These are phyloP conservation scores for Hemaris fuciformis DNA, from an alignment of 2,888 invertebrate species.

Conservation along the genomic window DNA sequence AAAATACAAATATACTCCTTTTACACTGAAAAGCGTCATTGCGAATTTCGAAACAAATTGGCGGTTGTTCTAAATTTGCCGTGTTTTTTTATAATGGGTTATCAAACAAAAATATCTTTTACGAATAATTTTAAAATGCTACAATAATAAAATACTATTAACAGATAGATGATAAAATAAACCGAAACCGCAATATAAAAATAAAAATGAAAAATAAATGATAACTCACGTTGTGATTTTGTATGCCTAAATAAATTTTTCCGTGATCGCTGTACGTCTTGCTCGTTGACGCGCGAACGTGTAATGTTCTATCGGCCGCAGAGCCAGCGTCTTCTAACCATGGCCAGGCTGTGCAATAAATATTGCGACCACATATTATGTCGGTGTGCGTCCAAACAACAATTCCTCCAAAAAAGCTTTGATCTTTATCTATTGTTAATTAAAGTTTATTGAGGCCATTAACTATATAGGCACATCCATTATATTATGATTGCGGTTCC, in stretches of 20 bases:
- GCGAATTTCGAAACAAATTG: no score
- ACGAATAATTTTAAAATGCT: conserved; percentile 14
- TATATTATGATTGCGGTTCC: no score
- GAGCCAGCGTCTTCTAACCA: conserved; percentile 21
- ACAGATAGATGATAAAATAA: not conserved
- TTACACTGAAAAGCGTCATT: no score
- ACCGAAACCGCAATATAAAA: not conserved
- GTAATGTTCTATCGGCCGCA: conserved; percentile 27
- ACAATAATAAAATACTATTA: conserved; percentile 19
- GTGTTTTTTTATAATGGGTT: no score
- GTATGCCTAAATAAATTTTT: conserved; percentile 19
- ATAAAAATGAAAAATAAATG: conserved; percentile 17
- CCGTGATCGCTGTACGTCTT: conserved; percentile 24
- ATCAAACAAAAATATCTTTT: not conserved
- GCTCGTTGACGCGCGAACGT: conserved; percentile 32
- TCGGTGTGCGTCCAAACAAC: not conserved
- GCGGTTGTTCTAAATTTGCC: no score
- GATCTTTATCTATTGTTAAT: no score
- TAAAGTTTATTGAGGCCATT: no score
- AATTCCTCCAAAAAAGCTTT: not conserved
- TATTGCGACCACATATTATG: conserved; percentile 17
- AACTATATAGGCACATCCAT: no score
- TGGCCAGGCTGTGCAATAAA: conserved; percentile 38
- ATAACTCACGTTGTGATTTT: conserved; percentile 28
- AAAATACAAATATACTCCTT: no score